Percentiles rank a stretch among this genome's conserved stretches.
phyloP scores from a whole-genome alignment of 2,888 invertebrate genomes.

The Scaptomyza caliginosa region DNA sequence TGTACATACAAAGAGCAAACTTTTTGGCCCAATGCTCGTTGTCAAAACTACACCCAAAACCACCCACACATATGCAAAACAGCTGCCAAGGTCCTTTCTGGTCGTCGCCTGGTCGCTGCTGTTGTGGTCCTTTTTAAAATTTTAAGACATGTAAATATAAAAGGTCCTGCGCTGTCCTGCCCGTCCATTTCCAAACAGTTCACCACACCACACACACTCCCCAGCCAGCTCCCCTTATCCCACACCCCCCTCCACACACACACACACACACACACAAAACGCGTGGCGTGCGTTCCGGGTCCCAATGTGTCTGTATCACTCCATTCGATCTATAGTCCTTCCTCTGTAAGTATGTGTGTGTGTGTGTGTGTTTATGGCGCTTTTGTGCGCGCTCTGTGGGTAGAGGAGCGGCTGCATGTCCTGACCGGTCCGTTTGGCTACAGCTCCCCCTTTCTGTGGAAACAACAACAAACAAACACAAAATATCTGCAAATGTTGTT shows the following conservation, averaged over 20 bases:
- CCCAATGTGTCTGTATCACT: constrained; percentile 69
- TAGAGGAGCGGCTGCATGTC: constrained; percentile 36
- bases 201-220: constrained; percentile 3
- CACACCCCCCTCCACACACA: constrained; percentile 46
- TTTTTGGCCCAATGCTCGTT: constrained; percentile 66
- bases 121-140: constrained; percentile 75
- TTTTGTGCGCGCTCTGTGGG: constrained; percentile 12
- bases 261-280: constrained; percentile 51
- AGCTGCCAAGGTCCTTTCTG: constrained; percentile 70
- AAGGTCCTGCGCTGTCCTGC: constrained; percentile 70
- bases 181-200: constrained; percentile 14
- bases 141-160: constrained; percentile 81
- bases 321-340: constrained; percentile 64
- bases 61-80: constrained; percentile 55
- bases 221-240: constrained; percentile 29
- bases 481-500: constrained; percentile 79
- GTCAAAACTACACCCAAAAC: constrained; percentile 74
- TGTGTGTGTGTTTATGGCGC: constrained; percentile 12
- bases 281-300: constrained; percentile 56
- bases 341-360: constrained; percentile 15
- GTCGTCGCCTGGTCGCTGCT: constrained; percentile 38
- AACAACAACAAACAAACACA: constrained; percentile 32
- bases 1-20: constrained; percentile 32
- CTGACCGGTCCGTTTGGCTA: constrained; percentile 62
- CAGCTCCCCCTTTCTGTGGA: constrained; percentile 3